phyloP scores from a whole-genome alignment of 2,888 invertebrate species.

The Oxyteleia sp. region DNA sequence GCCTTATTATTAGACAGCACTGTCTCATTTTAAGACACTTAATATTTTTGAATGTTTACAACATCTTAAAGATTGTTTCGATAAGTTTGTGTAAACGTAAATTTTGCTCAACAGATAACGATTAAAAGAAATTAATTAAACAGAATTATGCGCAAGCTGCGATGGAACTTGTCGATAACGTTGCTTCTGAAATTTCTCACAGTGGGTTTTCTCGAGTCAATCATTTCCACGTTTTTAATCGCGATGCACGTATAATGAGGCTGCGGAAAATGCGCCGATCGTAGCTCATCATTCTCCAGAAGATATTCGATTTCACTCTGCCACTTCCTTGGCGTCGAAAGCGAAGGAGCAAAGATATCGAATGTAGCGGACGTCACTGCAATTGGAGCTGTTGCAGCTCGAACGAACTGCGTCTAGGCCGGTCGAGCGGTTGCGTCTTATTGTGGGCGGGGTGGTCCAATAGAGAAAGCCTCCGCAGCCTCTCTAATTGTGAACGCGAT shows the following conservation, averaged over 20 bases:
- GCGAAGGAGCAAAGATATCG: constrained; percentile 73
- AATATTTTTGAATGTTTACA: too few relatives aligned
- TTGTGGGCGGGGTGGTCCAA: constrained; percentile 87
- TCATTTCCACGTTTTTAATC: constrained; percentile 44
- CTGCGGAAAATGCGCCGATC: constrained; percentile 53
- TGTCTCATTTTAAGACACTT: too few relatives aligned
- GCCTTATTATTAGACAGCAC: too few relatives aligned
- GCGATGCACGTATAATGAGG: constrained; percentile 35
- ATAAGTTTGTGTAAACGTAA: too few relatives aligned
- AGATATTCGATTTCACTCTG: constrained; percentile 68
- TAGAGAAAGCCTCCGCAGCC: constrained; percentile 85
- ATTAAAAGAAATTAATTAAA: constrained; percentile 48
- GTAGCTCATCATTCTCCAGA: constrained; percentile 57
- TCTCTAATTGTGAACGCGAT: constrained; percentile 78
- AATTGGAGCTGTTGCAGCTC: constrained; percentile 62
- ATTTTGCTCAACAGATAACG: constrained; percentile 6
- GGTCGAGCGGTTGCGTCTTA: constrained; percentile 75
- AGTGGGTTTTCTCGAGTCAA: constrained; percentile 41
- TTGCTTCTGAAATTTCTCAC: constrained; percentile 7
- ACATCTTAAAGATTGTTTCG: too few relatives aligned
- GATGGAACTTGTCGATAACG: constrained; percentile 22
- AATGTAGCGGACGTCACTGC: constrained; percentile 73
- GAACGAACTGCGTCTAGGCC: constrained; percentile 68
- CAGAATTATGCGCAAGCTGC: constrained; percentile 5
- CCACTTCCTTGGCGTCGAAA: constrained; percentile 72